Evolutionary conservation across 2,797 vertebrate species (phyloP).

Genomic region (Natrix natrix): DNA sequence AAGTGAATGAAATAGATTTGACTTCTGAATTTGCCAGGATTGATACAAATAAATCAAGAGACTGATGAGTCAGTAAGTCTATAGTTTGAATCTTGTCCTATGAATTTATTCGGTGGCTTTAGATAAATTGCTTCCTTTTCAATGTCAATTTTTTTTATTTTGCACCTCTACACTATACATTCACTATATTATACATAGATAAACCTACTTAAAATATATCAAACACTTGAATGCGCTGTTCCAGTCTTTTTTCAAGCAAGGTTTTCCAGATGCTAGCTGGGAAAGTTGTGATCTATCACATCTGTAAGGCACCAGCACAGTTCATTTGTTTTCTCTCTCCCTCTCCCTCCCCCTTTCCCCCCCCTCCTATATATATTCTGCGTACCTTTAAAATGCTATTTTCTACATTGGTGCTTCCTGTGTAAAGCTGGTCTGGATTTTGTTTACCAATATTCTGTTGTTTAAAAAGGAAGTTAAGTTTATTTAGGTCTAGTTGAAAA

Average conservation of each 20-base stretch:
- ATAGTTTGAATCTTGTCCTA: background rate
- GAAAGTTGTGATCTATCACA: background rate
- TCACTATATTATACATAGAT: background rate
- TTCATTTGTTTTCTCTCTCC: background rate
- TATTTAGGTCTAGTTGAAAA: background rate
- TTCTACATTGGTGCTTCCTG: background rate
- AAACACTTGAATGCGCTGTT: background rate
- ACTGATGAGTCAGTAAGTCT: background rate
- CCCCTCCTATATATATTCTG: background rate
- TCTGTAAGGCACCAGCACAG: background rate
- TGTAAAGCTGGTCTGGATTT: slow-evolving; percentile 1
- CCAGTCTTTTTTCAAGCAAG: background rate
- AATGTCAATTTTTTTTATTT: background rate
- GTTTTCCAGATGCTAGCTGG: background rate
- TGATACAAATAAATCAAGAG: background rate
- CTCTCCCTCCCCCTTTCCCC: background rate
- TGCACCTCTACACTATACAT: background rate
- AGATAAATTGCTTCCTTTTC: background rate
- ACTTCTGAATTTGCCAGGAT: background rate
- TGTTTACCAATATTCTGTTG: background rate
- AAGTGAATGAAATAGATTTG: background rate
- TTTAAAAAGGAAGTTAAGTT: background rate
- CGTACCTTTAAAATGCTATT: background rate
- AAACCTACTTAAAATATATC: background rate
- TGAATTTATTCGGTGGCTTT: background rate